These are phyloP conservation scores for Pseudomugil tenellus DNA, from an alignment of 2,797 vertebrate species.

Conservation along the genomic window DNA sequence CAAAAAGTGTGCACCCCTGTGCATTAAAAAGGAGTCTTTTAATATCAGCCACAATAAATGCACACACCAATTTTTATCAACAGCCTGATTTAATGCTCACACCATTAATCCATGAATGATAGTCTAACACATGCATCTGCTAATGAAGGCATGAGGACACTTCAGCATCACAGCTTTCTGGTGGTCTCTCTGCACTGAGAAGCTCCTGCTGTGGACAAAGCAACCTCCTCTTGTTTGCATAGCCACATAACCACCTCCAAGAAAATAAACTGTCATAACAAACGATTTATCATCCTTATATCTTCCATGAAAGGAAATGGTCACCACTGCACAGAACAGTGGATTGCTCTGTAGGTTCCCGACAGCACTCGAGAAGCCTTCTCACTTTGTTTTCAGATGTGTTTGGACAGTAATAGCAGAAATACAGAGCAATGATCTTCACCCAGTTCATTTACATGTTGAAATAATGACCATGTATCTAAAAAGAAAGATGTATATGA, in stretches of 20 bases:
- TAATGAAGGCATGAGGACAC: conserved; percentile 45
- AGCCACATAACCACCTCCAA: conserved; percentile 47
- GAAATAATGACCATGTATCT: neutral
- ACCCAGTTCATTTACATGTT: conserved; percentile 15
- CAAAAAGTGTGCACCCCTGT: conserved; percentile 29
- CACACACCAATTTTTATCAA: conserved; percentile 47
- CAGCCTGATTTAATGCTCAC: conserved; percentile 26
- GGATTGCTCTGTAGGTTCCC: conserved; percentile 31
- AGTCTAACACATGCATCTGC: conserved; percentile 23
- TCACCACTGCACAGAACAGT: conserved; percentile 35
- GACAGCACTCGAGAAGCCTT: conserved; percentile 20
- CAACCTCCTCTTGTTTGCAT: conserved; percentile 53
- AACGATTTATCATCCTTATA: conserved; percentile 57
- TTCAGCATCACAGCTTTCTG: conserved; percentile 34
- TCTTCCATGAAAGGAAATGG: conserved; percentile 51
- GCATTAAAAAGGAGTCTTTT: conserved; percentile 49
- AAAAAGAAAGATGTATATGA: neutral
- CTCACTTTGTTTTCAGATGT: conserved; percentile 10
- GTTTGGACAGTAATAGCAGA: conserved; percentile 16
- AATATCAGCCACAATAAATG: conserved; percentile 52
- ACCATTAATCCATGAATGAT: conserved; percentile 20
- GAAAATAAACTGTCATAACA: conserved; percentile 46
- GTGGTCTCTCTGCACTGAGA: conserved; percentile 36
- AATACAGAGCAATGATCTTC: conserved; percentile 6
- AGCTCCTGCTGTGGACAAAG: conserved; percentile 51